These are phyloP conservation scores for Allenopithecus nigroviridis DNA, from an alignment of 2,797 vertebrate genomes.

Conservation along the genomic window DNA sequence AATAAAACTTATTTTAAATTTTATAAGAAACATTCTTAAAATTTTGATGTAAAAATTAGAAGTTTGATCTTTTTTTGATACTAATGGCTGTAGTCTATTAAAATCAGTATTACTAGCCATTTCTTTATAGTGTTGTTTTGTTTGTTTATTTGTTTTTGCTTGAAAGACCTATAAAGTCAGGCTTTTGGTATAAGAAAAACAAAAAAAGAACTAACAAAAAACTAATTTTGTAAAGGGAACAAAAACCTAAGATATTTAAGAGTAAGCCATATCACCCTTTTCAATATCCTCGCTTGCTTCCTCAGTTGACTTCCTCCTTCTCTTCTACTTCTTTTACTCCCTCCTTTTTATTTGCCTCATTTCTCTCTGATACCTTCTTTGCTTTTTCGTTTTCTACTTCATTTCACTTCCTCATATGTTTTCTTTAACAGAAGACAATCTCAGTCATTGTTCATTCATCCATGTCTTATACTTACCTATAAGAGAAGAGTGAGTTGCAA, in stretches of 20 bases:
- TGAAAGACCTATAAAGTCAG: neutral
- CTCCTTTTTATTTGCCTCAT: no score
- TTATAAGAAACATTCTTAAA: neutral
- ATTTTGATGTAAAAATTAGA: neutral
- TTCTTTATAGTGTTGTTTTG: neutral
- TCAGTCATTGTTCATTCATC: neutral
- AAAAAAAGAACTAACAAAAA: neutral
- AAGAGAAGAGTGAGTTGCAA: neutral
- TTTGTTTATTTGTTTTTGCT: neutral
- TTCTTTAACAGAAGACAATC: neutral
- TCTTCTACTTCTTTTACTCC: neutral
- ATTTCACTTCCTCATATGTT: neutral
- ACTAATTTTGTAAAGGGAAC: neutral
- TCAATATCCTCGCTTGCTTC: neutral
- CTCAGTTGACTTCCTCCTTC: neutral
- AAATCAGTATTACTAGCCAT: neutral
- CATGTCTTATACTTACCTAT: neutral
- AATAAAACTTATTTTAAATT: neutral
- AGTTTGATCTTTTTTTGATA: neutral
- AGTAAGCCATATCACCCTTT: neutral
- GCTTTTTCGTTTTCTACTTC: neutral
- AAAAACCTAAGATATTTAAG: neutral
- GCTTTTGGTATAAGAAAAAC: neutral
- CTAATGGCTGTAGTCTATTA: neutral
- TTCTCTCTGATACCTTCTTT: neutral